Percentiles rank a stretch among this genome's conserved stretches.
Conservation (phyloP, 1,140 invertebrate genomes). For the Drosophila pandora region DNA sequence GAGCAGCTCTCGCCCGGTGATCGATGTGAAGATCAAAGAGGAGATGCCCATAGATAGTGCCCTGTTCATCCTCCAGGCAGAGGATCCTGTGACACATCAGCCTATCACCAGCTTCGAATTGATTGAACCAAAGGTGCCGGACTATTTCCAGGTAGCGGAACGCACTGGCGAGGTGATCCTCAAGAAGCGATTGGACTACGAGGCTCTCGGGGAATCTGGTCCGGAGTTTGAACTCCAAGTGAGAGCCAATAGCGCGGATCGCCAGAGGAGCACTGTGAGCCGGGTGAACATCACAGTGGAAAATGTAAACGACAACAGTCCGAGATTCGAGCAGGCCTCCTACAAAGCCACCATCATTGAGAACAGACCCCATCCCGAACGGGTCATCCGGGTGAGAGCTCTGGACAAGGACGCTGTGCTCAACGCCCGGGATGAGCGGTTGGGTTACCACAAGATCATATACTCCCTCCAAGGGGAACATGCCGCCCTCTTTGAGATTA, state of each 20-base stretch:
- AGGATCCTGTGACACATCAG: constrained; percentile 89
- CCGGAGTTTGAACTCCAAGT: constrained; percentile 90
- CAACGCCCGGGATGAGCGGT: constrained; percentile 86
- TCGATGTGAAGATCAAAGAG: constrained; percentile 89
- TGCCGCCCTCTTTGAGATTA: constrained; percentile 88
- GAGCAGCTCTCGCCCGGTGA: constrained; percentile 87
- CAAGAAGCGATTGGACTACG: constrained; percentile 90
- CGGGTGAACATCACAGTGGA: constrained; percentile 89
- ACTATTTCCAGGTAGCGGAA: constrained; percentile 86
- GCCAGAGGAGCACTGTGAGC: constrained; percentile 87
- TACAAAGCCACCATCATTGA: constrained; percentile 90
- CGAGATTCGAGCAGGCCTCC: constrained; percentile 88
- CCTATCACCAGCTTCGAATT: constrained; percentile 87
- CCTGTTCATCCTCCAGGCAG: constrained; percentile 89
- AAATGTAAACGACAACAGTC: constrained; percentile 93
- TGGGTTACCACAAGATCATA: constrained; percentile 88
- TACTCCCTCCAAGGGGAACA: constrained; percentile 90
- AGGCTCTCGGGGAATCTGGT: constrained; percentile 84
- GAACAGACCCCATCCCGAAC: constrained; percentile 88
- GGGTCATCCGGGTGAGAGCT: constrained; percentile 88
- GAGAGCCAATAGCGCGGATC: constrained; percentile 88
- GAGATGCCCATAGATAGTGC: constrained; percentile 91
- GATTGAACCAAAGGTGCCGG: constrained; percentile 62
- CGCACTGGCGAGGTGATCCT: constrained; percentile 89
- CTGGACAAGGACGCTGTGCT: constrained; percentile 88